Percentiles rank a stretch among this genome's conserved stretches.
phyloP scores from a whole-genome alignment of 2,888 invertebrate species.

The Drosophila hamatofila region DNA sequence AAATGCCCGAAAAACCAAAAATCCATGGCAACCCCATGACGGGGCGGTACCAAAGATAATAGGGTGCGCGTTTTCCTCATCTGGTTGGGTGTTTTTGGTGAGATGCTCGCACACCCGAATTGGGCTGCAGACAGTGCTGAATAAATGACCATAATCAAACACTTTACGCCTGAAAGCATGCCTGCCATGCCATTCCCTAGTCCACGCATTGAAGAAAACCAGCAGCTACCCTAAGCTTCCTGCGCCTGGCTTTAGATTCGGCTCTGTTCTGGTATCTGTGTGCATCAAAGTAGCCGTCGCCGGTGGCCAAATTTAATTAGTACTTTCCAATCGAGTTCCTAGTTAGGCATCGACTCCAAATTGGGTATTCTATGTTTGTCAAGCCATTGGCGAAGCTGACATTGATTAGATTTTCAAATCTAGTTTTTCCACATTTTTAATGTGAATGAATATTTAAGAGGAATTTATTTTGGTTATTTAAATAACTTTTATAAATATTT shows the following conservation, averaged over 20 bases:
- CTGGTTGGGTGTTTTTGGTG: not conserved
- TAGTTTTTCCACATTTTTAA: not conserved
- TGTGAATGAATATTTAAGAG: not conserved
- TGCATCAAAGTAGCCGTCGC: conserved; percentile 62
- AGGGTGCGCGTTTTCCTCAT: conserved; percentile 25
- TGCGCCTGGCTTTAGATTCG: conserved; percentile 13
- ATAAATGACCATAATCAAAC: conserved; percentile 82
- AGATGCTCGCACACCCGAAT: conserved; percentile 14
- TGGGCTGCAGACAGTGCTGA: conserved; percentile 57
- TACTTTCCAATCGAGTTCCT: conserved; percentile 51
- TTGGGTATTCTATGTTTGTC: conserved; percentile 5
- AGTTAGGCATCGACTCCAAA: conserved; percentile 8
- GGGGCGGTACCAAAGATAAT: conserved; percentile 51
- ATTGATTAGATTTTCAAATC: not conserved
- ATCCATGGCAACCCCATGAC: conserved; percentile 61
- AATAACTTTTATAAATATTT: no score
- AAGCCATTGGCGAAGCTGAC: conserved; percentile 1
- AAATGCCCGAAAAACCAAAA: conserved; percentile 56
- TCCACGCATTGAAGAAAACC: conserved; percentile 41
- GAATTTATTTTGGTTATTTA: no score
- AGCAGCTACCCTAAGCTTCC: conserved; percentile 42
- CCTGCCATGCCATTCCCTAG: conserved; percentile 8
- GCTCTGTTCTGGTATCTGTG: conserved; percentile 32
- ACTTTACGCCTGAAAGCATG: conserved; percentile 81
- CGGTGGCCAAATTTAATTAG: conserved; percentile 75